A percentile compares a stretch with the other conserved stretches of the same genome.
Conservation (phyloP, 92 coral and sea anemone genomes). For the Epizoanthus illoricatus region DNA sequence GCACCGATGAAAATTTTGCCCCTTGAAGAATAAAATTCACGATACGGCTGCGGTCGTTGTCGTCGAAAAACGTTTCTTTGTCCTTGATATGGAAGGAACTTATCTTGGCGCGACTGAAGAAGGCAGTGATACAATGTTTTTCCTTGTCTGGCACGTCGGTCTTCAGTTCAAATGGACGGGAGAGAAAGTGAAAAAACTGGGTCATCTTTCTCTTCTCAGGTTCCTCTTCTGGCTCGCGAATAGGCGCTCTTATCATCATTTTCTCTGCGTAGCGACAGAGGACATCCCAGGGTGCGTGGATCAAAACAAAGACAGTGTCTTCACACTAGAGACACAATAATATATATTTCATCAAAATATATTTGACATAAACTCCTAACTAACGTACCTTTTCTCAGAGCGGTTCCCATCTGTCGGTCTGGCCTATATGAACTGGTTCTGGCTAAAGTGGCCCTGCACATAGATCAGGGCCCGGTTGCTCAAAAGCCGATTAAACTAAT, state of each 20-base stretch:
- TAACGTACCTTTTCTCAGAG: no score
- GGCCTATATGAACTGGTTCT: no score
- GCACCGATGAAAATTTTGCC: conserved; percentile 65
- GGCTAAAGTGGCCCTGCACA: no score
- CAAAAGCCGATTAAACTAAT: no score
- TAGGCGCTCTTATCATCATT: conserved; percentile 34
- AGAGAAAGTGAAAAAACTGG: not conserved
- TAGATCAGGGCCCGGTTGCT: no score
- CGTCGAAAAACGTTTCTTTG: conserved; percentile 74
- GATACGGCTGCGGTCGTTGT: conserved; percentile 88
- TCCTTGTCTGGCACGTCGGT: conserved; percentile 6
- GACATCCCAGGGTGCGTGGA: conserved; percentile 34
- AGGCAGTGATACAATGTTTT: conserved; percentile 72
- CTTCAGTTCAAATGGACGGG: conserved; percentile 28
- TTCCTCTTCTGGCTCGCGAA: conserved; percentile 36
- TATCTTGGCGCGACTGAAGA: conserved; percentile 71
- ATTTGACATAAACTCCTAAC: no score
- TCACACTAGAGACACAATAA: conserved; percentile 1
- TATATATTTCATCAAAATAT: no score
- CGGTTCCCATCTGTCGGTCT: no score
- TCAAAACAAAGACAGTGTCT: conserved; percentile 16
- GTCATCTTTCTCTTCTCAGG: conserved; percentile 1
- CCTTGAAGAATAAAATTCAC: conserved; percentile 72
- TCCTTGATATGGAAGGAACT: conserved; percentile 72
- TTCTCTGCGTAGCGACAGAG: conserved; percentile 36